These are phyloP conservation scores for Clusia tigrina DNA, from an alignment of 2,888 invertebrate genomes.

Conservation along the genomic window DNA sequence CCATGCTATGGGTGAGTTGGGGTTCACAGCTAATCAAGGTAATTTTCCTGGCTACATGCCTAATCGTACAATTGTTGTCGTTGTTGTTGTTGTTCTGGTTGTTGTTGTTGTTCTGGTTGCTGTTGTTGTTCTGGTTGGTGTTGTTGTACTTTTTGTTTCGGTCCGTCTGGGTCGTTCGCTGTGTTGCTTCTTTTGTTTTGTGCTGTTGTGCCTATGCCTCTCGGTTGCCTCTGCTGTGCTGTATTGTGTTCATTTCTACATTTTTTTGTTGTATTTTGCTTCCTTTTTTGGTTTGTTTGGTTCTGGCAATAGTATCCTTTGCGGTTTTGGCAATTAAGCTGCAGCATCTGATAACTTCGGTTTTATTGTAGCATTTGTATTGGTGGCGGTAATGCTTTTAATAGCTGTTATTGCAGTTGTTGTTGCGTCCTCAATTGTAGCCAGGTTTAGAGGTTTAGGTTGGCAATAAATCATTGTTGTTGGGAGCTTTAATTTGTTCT, in stretches of 20 bases:
- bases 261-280: conserved; percentile 3
- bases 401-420: neutral
- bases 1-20: neutral
- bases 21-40: conserved; percentile 13
- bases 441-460: too few relatives aligned
- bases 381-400: neutral
- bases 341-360: neutral
- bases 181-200: neutral
- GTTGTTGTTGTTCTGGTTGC: too few relatives aligned
- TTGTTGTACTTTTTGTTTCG: neutral
- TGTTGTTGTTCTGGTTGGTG: too few relatives aligned
- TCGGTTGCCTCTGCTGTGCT: neutral
- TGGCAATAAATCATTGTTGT: conserved; percentile 6
- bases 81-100: conserved; percentile 9
- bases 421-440: neutral
- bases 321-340: conserved; percentile 12
- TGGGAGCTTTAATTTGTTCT: neutral
- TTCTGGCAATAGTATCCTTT: neutral
- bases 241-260: neutral
- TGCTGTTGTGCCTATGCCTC: neutral
- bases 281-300: neutral
- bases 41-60: conserved; percentile 10
- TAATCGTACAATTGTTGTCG: neutral
- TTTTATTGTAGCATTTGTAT: neutral
- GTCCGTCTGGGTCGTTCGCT: neutral